A percentile compares a stretch with the other conserved stretches of the same genome.
phyloP scores from a whole-genome alignment of 2,797 vertebrate species.

The Sebastes diaconus region DNA sequence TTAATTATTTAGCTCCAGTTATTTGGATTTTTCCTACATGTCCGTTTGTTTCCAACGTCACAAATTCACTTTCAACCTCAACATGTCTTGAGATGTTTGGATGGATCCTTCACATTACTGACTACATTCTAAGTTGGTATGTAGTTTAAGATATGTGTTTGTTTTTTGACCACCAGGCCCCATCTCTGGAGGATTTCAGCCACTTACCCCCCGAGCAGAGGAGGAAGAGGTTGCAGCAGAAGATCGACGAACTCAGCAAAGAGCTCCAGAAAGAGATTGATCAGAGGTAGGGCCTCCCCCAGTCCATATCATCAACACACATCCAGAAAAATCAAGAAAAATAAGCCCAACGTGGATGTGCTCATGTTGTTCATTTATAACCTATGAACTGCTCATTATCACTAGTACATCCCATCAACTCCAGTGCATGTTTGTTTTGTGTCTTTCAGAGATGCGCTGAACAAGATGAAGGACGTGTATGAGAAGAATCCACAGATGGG shows the following conservation, averaged over 20 bases:
- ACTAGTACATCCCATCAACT: background rate
- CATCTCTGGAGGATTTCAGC: constrained; percentile 95
- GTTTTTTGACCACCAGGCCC: constrained; percentile 81
- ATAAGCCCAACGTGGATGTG: too few species aligned
- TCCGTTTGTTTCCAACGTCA: background rate
- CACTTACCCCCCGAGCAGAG: constrained; percentile 98
- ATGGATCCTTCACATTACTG: background rate
- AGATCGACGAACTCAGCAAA: constrained; percentile 94
- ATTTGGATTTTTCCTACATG: background rate
- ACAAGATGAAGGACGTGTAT: constrained; percentile 99
- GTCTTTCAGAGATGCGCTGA: constrained; percentile 91
- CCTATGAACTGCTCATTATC: background rate
- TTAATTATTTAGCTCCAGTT: background rate
- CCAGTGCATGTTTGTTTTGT: background rate
- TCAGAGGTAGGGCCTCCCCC: constrained; percentile 83
- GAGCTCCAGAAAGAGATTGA: constrained; percentile 98
- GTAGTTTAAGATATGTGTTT: background rate
- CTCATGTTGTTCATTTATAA: background rate
- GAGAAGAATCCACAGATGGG: constrained; percentile 99
- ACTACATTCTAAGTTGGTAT: background rate
- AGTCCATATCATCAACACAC: background rate
- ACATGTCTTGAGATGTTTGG: background rate
- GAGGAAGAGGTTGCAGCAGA: constrained; percentile 95
- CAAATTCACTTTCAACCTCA: background rate
- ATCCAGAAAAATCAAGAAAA: background rate